These are phyloP conservation scores for Oceanodroma leucorhoa DNA, from an alignment of 2,797 vertebrate species.

Conservation along the genomic window DNA sequence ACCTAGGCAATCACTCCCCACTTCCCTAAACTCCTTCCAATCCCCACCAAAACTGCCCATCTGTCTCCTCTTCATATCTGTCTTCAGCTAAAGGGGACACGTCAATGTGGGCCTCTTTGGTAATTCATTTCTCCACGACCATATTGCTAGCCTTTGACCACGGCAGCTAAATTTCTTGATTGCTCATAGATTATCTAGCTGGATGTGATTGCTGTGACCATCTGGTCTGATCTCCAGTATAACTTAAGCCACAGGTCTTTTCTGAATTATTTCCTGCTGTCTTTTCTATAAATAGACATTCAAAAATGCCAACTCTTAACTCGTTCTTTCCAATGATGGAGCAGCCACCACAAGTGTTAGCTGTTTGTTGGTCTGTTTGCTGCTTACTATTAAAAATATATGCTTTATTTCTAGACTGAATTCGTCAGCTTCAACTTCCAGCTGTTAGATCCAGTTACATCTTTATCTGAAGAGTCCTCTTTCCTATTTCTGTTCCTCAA, in stretches of 20 bases:
- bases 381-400: constrained; percentile 53
- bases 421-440: constrained; percentile 49
- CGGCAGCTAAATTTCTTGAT: not conserved
- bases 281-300: constrained; percentile 40
- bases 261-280: constrained; percentile 48
- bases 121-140: not conserved
- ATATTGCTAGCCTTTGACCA: not conserved
- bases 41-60: not conserved
- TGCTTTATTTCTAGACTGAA: constrained; percentile 44
- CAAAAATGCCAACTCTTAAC: constrained; percentile 35
- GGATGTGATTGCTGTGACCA: constrained; percentile 27
- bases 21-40: not conserved
- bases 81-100: not conserved
- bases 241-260: constrained; percentile 34
- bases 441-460: constrained; percentile 46
- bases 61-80: not conserved
- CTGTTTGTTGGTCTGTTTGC: constrained; percentile 16
- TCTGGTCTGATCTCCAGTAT: constrained; percentile 27
- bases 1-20: not conserved
- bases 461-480: constrained; percentile 44
- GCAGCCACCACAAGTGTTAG: constrained; percentile 12
- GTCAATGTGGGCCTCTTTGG: accelerated
- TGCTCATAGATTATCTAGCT: not conserved
- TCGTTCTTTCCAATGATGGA: not conserved
- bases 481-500: constrained; percentile 43